A percentile compares a stretch with the other conserved stretches of the same genome.
Conservation (phyloP, 1,140 invertebrate genomes). For the Oreohelix idahoensis region DNA sequence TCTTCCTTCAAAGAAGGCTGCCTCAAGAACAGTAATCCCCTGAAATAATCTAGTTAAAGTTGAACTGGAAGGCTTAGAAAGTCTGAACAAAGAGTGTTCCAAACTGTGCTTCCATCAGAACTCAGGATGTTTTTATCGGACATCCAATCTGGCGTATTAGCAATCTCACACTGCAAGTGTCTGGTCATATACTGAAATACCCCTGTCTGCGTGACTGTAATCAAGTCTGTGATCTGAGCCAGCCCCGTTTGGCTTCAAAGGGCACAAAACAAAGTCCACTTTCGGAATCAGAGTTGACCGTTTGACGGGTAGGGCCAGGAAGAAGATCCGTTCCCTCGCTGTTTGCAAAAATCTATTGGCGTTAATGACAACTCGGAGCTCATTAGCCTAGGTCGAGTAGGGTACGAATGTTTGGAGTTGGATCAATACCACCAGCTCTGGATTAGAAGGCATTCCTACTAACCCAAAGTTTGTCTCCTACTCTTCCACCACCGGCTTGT, state of each 20-base stretch:
- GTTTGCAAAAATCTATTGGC: no score
- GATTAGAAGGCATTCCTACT: neutral
- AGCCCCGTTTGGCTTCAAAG: neutral
- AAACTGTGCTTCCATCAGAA: no score
- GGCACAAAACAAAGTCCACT: neutral
- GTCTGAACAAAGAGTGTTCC: no score
- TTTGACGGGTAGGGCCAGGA: neutral
- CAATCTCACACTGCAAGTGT: no score
- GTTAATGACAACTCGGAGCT: neutral
- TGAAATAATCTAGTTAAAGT: no score
- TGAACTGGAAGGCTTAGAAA: no score
- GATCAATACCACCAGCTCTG: neutral
- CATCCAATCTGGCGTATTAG: no score
- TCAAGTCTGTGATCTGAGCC: neutral
- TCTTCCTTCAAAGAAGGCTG: no score
- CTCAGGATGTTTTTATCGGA: no score
- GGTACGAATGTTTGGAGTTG: neutral
- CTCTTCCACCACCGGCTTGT: neutral
- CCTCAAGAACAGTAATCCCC: no score
- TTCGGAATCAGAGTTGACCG: neutral
- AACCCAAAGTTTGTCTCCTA: neutral
- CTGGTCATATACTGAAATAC: no score
- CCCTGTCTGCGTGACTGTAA: neutral
- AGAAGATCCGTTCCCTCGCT: no score
- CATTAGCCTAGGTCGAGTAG: neutral